Conservation (phyloP, 2,888 invertebrate genomes). For the Aleiodes alternator region DNA sequence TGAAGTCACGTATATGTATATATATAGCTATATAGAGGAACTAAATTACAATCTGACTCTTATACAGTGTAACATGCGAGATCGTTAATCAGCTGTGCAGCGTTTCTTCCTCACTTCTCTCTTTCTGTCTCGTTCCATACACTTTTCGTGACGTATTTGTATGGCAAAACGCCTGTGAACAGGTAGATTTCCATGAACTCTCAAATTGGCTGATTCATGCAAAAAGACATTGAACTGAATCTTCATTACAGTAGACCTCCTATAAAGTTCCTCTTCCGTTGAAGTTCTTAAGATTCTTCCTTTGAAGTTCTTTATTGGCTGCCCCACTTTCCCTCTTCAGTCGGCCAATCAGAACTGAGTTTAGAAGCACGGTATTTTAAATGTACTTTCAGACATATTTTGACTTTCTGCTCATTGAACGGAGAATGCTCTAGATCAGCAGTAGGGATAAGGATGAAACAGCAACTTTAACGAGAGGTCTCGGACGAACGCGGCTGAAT, state of each 20-base stretch:
- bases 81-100: constrained; percentile 47
- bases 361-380: no score
- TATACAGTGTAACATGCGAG: constrained; percentile 47
- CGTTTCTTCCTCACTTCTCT: constrained; percentile 31
- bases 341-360: no score
- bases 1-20: constrained; percentile 1
- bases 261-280: no score
- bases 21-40: not conserved
- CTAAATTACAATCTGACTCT: constrained; percentile 47
- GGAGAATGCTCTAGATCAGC: no score
- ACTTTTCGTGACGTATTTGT: constrained; percentile 37
- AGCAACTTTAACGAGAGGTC: no score
- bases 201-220: constrained; percentile 31
- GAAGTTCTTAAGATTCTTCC: no score
- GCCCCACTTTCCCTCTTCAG: no score
- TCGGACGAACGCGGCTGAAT: no score
- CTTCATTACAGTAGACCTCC: not conserved
- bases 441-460: no score
- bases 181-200: constrained; percentile 37
- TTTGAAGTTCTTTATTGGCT: no score
- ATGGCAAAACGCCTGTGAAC: constrained; percentile 22
- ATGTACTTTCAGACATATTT: no score
- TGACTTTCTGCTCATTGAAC: no score
- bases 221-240: constrained; percentile 17
- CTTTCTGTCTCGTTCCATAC: not conserved